Evolutionary conservation across 2,113 vertebrate species (phyloP).

Genomic region (Gymnarchus niloticus): DNA sequence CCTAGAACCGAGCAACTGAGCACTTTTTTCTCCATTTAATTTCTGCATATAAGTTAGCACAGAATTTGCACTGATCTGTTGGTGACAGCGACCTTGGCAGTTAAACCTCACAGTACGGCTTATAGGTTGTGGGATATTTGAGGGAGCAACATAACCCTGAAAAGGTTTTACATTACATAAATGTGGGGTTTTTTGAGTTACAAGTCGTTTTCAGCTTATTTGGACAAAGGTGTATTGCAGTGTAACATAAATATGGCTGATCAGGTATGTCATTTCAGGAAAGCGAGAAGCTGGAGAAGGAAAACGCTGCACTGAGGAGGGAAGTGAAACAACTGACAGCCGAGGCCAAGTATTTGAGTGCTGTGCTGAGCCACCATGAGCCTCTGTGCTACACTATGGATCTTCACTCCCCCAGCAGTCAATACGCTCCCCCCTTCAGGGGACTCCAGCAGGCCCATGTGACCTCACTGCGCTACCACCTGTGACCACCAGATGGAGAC

Average conservation of each 20-base stretch:
- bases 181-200: neutral
- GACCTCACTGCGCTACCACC: slow-evolving; percentile 80
- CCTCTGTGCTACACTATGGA: slow-evolving; percentile 75
- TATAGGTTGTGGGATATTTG: no score
- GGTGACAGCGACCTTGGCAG: no score
- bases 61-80: neutral
- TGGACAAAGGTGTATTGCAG: neutral
- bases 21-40: neutral
- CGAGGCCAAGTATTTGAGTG: slow-evolving; percentile 84
- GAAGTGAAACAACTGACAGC: slow-evolving; percentile 90
- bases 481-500: slow-evolving; percentile 56
- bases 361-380: slow-evolving; percentile 83
- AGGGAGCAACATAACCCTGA: no score
- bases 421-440: slow-evolving; percentile 65
- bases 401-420: slow-evolving; percentile 65
- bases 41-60: neutral
- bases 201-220: neutral
- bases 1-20: neutral
- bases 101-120: no score
- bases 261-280: slow-evolving; percentile 63
- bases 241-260: neutral
- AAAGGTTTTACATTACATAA: neutral
- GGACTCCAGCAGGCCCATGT: slow-evolving; percentile 79
- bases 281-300: slow-evolving; percentile 88
- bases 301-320: slow-evolving; percentile 83